These are phyloP conservation scores for Rhipidura dahli DNA, from an alignment of 2,113 vertebrate genomes.

Conservation along the genomic window DNA sequence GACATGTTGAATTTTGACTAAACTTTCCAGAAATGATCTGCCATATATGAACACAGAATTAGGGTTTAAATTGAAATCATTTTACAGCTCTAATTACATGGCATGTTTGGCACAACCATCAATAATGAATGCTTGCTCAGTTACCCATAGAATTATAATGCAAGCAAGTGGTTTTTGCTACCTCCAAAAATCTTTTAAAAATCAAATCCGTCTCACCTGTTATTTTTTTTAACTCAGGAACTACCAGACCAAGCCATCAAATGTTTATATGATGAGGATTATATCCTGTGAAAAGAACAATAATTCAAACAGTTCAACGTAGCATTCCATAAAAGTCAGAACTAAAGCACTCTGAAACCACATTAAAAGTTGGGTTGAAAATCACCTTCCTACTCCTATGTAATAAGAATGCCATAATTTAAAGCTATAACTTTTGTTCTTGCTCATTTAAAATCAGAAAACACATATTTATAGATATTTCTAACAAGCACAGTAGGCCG, in stretches of 20 bases:
- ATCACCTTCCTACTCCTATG: background rate
- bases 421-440: background rate
- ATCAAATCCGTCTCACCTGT: background rate
- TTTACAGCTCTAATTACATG: background rate
- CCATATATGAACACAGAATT: background rate
- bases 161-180: background rate
- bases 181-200: conserved; percentile 24
- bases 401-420: background rate
- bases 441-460: background rate
- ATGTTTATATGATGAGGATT: conserved; percentile 8
- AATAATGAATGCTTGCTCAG: conserved; percentile 15
- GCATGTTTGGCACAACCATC: background rate
- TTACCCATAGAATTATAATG: background rate
- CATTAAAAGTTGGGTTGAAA: background rate
- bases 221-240: background rate
- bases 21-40: background rate
- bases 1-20: background rate
- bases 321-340: background rate
- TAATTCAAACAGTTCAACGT: background rate
- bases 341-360: background rate
- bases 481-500: background rate
- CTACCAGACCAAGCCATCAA: conserved; percentile 6
- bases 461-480: background rate
- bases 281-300: background rate
- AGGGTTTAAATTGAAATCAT: background rate